Percentiles rank a stretch among this genome's conserved stretches.
Conservation (phyloP, 1,140 invertebrate species). For the Marisa cornuarietis region DNA sequence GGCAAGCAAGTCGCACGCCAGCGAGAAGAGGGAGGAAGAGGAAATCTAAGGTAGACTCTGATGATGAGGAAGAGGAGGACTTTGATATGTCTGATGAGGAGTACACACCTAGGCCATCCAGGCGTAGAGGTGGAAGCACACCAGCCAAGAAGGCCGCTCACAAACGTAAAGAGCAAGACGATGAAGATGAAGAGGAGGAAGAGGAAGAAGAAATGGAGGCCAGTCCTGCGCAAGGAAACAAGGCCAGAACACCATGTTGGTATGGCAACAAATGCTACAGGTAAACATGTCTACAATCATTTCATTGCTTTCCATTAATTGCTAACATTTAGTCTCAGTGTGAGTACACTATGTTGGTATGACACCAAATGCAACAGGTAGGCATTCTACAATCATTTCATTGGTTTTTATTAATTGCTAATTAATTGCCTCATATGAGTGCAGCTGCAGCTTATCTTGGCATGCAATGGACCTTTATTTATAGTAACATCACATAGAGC, state of each 20-base stretch:
- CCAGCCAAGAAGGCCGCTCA: constrained; percentile 27
- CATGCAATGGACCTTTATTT: too few species aligned
- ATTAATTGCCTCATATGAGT: too few species aligned
- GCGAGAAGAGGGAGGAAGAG: constrained; percentile 22
- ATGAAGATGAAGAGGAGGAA: constrained; percentile 32
- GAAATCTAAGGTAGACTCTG: constrained; percentile 27
- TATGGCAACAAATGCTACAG: constrained; percentile 65
- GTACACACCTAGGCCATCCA: constrained; percentile 55
- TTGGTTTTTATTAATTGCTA: too few species aligned
- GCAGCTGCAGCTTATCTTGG: too few species aligned
- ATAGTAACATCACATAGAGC: too few species aligned
- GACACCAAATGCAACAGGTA: constrained; percentile 64
- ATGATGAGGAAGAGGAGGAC: constrained; percentile 49
- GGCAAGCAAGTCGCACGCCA: background rate
- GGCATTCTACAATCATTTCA: background rate
- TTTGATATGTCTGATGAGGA: constrained; percentile 47
- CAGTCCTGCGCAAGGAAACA: constrained; percentile 19
- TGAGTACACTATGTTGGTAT: constrained; percentile 57
- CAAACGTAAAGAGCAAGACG: constrained; percentile 38
- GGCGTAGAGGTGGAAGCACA: constrained; percentile 35
- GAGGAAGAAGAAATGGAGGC: constrained; percentile 34
- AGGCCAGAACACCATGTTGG: constrained; percentile 46
- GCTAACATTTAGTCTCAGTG: too few species aligned
- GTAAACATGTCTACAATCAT: constrained; percentile 29
- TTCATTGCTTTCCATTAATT: background rate